These are phyloP conservation scores for Brachypteracias leptosomus DNA, from an alignment of 2,113 vertebrate genomes.

Conservation along the genomic window DNA sequence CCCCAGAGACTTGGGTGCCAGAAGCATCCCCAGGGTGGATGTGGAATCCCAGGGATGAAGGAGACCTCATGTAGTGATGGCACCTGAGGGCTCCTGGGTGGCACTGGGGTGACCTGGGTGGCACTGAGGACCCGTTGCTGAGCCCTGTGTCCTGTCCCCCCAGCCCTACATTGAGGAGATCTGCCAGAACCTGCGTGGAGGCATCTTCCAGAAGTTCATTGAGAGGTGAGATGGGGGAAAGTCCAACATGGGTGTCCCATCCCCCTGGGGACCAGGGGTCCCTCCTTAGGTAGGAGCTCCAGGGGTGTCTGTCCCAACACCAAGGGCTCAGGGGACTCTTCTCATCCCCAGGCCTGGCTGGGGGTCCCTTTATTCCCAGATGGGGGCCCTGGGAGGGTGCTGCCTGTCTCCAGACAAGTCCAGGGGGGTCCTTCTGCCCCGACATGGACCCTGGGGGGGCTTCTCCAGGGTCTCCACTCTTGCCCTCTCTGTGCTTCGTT, in stretches of 20 bases:
- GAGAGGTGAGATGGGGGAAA: constrained; percentile 71
- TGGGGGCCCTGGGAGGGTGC: rapidly evolving
- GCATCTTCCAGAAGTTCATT: constrained; percentile 79
- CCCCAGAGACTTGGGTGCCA: neutral
- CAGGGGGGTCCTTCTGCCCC: neutral
- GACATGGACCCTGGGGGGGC: neutral
- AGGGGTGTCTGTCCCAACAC: neutral
- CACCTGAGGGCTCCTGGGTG: neutral
- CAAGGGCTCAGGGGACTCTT: neutral
- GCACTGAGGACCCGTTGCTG: neutral
- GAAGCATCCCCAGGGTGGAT: neutral
- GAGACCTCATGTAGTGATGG: rapidly evolving
- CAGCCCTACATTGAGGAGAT: constrained; percentile 82
- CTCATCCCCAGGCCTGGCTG: neutral
- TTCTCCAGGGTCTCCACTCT: neutral
- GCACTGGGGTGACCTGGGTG: neutral
- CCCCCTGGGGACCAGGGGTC: neutral
- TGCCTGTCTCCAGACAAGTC: neutral
- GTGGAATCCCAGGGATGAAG: neutral
- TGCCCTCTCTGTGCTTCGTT: neutral
- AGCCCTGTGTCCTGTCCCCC: neutral
- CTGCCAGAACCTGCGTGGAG: constrained; percentile 76
- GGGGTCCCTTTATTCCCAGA: neutral
- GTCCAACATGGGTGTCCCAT: rapidly evolving
- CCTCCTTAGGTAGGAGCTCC: neutral